A percentile compares a stretch with the other conserved stretches of the same genome.
phyloP scores from a whole-genome alignment of 2,113 vertebrate genomes.

The Muntiacus reevesi region DNA sequence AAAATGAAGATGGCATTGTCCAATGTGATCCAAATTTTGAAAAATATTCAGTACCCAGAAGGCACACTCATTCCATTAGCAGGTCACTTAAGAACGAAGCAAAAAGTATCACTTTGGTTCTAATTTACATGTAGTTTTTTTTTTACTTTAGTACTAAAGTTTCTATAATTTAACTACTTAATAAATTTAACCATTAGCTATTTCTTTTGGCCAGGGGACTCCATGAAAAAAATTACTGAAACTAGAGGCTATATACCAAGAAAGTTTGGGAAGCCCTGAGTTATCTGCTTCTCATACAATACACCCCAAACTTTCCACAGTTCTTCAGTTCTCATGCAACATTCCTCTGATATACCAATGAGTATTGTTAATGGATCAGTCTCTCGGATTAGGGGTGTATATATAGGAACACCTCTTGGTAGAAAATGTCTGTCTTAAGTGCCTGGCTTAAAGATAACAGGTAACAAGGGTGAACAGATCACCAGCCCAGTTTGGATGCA shows the following conservation, averaged over 20 bases:
- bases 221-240: neutral
- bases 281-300: neutral
- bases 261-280: neutral
- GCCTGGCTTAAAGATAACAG: neutral
- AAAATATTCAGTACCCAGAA: neutral
- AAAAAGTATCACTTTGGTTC: neutral
- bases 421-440: neutral
- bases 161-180: neutral
- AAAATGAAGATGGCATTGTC: neutral
- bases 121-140: neutral
- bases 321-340: neutral
- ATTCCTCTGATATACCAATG: neutral
- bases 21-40: neutral
- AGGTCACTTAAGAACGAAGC: neutral
- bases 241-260: neutral
- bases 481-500: too few species aligned
- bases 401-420: neutral
- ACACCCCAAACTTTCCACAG: neutral
- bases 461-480: neutral
- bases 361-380: neutral
- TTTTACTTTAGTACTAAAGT: neutral
- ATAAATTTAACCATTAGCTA: neutral
- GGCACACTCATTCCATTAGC: neutral
- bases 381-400: neutral
- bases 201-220: neutral